A percentile compares a stretch with the other conserved stretches of the same genome.
These are phyloP conservation scores for Masticophis lateralis DNA, from an alignment of 2,797 vertebrate genomes.

Conservation along the genomic window DNA sequence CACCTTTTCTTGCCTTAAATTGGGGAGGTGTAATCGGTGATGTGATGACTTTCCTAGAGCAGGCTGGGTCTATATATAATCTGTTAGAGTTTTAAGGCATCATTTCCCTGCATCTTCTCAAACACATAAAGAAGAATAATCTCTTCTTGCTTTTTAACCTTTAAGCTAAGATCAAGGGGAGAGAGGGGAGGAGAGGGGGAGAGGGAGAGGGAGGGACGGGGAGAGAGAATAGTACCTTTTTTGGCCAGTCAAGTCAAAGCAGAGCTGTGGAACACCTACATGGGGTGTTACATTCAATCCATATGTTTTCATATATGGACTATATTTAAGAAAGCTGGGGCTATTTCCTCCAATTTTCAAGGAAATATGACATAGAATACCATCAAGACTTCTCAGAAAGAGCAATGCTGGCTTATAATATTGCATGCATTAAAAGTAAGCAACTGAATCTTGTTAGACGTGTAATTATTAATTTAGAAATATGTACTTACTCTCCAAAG, in stretches of 20 bases:
- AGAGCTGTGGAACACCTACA: background rate
- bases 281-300: background rate
- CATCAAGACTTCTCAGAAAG: accelerated
- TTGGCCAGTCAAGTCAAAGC: background rate
- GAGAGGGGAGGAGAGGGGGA: too few relatives aligned
- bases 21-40: background rate
- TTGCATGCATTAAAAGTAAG: background rate
- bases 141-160: too few relatives aligned
- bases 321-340: background rate
- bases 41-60: background rate
- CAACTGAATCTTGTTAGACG: background rate
- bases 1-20: background rate
- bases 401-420: background rate
- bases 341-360: background rate
- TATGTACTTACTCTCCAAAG: background rate
- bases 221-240: background rate
- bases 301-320: background rate
- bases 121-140: background rate
- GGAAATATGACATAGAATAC: background rate
- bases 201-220: too few relatives aligned
- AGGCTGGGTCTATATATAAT: background rate
- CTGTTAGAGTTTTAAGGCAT: background rate
- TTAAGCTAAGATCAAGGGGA: too few relatives aligned
- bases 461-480: background rate
- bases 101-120: background rate